A percentile compares a stretch with the other conserved stretches of the same genome.
Conservation (phyloP, 2,113 vertebrate genomes). For the Pelvicachromis taeniatus region DNA sequence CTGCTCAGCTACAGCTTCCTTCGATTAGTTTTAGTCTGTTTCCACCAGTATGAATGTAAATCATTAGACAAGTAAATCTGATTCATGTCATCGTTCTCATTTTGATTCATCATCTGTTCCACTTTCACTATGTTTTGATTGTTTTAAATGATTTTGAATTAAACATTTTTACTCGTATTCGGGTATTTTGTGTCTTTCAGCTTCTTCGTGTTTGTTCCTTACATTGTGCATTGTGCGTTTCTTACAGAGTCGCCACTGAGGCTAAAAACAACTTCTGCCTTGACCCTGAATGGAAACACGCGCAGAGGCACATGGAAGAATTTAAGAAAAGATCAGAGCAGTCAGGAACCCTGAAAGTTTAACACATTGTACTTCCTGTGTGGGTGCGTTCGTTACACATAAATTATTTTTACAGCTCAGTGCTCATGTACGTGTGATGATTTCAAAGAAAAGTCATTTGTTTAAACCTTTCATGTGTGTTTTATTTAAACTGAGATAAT, state of each 20-base stretch:
- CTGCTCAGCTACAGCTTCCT: background rate
- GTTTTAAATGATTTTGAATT: background rate
- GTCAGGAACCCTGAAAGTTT: background rate
- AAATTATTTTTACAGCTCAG: background rate
- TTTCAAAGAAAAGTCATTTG: background rate
- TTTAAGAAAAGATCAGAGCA: fast-evolving
- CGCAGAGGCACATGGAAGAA: fast-evolving
- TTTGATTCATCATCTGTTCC: background rate
- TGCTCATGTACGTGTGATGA: background rate
- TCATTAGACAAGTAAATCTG: background rate
- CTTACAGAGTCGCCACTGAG: background rate
- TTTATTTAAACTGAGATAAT: background rate
- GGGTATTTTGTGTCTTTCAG: background rate
- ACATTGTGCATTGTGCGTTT: background rate
- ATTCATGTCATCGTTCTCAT: no score
- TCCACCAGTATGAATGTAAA: background rate
- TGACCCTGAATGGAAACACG: background rate
- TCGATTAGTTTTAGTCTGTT: background rate
- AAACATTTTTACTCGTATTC: background rate
- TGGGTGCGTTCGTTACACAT: background rate
- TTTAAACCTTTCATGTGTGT: background rate
- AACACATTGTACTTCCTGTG: background rate
- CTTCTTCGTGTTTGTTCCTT: fast-evolving
- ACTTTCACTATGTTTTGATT: background rate
- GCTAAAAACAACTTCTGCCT: fast-evolving